These are phyloP conservation scores for Heliconius ismenius DNA, from an alignment of 2,888 invertebrate genomes.

Conservation along the genomic window DNA sequence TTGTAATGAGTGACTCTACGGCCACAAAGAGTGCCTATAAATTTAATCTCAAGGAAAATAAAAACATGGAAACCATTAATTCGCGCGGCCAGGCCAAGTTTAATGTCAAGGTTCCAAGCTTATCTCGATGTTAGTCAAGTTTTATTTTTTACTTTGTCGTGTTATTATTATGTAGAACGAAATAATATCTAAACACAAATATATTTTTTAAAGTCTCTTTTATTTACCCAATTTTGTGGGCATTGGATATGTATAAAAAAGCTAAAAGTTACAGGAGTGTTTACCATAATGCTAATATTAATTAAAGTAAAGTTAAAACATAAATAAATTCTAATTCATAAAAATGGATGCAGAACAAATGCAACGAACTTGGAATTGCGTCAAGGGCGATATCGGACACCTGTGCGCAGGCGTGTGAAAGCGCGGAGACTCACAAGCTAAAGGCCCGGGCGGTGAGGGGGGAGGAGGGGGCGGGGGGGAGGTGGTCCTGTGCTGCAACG, in stretches of 20 bases:
- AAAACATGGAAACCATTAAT: constrained; percentile 82
- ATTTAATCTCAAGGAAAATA: constrained; percentile 82
- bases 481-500: constrained; percentile 63
- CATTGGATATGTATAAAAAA: not conserved
- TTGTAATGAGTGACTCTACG: constrained; percentile 77
- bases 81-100: constrained; percentile 81
- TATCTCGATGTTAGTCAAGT: constrained; percentile 78
- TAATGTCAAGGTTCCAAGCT: constrained; percentile 81
- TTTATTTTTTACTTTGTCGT: constrained; percentile 72
- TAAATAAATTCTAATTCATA: constrained; percentile 20
- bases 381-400: constrained; percentile 81
- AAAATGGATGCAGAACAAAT: constrained; percentile 47
- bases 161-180: constrained; percentile 72
- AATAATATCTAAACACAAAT: constrained; percentile 61
- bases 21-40: constrained; percentile 74
- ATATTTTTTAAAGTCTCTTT: constrained; percentile 48
- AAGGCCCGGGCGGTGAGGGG: constrained; percentile 42
- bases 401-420: constrained; percentile 80
- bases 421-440: constrained; percentile 53
- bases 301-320: not conserved
- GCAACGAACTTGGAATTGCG: constrained; percentile 67
- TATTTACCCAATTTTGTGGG: constrained; percentile 23
- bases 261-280: not conserved
- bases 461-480: too few relatives aligned
- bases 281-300: not conserved